phyloP scores from a whole-genome alignment of 2,888 invertebrate species.

The Sarcophaga variegata region DNA sequence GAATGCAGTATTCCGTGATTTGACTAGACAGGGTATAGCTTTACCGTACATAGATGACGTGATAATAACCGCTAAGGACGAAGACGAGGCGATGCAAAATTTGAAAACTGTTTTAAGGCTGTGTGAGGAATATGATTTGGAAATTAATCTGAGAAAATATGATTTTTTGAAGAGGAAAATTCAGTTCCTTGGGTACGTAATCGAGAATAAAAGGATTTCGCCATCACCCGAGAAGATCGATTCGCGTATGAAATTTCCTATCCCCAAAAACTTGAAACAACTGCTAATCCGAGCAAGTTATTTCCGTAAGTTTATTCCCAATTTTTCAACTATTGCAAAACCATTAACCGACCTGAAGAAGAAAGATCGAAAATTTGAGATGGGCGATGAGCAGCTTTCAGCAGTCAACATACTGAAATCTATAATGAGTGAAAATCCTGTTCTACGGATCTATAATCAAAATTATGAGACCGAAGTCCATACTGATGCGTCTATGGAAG shows the following conservation, averaged over 20 bases:
- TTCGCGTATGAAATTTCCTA: too few relatives aligned
- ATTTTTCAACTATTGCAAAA: conserved; percentile 60
- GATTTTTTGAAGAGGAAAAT: too few relatives aligned
- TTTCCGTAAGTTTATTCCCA: conserved; percentile 66
- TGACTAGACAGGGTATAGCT: not conserved
- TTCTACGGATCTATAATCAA: conserved; percentile 64
- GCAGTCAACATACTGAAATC: conserved; percentile 67
- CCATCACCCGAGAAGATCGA: too few relatives aligned
- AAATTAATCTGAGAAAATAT: too few relatives aligned
- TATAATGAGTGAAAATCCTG: conserved; percentile 51
- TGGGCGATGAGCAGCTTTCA: conserved; percentile 64
- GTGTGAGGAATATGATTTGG: too few relatives aligned
- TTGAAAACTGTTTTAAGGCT: too few relatives aligned
- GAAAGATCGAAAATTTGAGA: conserved; percentile 68
- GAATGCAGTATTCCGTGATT: not conserved
- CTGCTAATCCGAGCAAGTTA: conserved; percentile 71
- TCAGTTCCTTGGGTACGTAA: too few relatives aligned
- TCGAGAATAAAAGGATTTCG: too few relatives aligned
- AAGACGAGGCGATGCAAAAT: too few relatives aligned
- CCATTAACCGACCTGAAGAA: conserved; percentile 69
- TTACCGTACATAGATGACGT: not conserved
- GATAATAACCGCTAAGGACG: too few relatives aligned
- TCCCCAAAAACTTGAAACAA: conserved; percentile 71
- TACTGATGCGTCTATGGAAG: conserved; percentile 58
- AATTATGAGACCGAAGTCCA: conserved; percentile 36